phyloP scores from a whole-genome alignment of 2,797 vertebrate species.

The Urosaurus nigricauda region DNA sequence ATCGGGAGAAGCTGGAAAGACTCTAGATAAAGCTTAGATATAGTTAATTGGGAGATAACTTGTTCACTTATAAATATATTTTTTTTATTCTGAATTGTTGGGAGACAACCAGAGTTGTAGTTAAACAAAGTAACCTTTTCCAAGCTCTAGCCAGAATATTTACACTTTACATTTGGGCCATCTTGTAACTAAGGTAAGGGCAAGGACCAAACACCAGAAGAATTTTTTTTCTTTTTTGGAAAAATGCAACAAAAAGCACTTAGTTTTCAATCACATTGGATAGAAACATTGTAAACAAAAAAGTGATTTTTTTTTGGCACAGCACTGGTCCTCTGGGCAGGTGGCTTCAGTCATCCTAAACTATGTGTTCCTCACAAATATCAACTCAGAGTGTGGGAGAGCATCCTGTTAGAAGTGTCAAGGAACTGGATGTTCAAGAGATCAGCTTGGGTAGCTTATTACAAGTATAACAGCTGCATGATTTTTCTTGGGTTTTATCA shows the following conservation, averaged over 20 bases:
- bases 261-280: background rate
- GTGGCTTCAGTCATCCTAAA: background rate
- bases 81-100: background rate
- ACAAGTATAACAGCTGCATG: slow-evolving; percentile 31
- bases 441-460: slow-evolving; percentile 58
- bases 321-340: background rate
- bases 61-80: background rate
- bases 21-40: no score
- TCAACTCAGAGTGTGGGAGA: slow-evolving; percentile 54
- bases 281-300: background rate
- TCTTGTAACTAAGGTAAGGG: background rate
- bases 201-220: background rate
- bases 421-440: slow-evolving; percentile 58
- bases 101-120: no score
- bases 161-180: background rate
- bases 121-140: no score
- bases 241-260: background rate
- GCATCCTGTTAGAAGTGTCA: slow-evolving; percentile 60
- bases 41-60: background rate
- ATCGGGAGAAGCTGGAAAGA: no score
- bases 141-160: background rate
- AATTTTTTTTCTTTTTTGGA: background rate
- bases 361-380: background rate
- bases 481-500: slow-evolving; percentile 55
- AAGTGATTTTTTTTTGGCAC: background rate